A percentile compares a stretch with the other conserved stretches of the same genome.
Conservation (phyloP, 2,888 invertebrate genomes). For the Exephanes ischioxanthus region DNA sequence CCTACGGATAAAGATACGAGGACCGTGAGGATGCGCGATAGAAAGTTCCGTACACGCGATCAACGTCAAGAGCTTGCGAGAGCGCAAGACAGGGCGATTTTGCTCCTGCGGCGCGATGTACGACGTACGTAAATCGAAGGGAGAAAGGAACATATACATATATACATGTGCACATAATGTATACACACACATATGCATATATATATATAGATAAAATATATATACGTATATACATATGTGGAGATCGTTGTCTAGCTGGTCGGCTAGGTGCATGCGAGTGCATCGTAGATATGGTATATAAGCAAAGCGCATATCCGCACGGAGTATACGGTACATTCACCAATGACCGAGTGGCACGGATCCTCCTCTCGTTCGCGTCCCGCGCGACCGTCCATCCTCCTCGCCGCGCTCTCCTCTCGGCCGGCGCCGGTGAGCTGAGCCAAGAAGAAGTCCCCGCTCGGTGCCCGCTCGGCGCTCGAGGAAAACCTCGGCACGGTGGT, state of each 20-base stretch:
- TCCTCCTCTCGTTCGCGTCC: slow-evolving; percentile 76
- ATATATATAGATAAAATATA: background rate
- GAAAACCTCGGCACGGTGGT: slow-evolving; percentile 27
- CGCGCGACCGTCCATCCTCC: slow-evolving; percentile 60
- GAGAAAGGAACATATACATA: background rate
- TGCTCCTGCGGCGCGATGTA: background rate
- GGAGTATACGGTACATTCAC: slow-evolving; percentile 81
- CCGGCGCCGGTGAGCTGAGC: background rate
- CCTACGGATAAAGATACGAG: slow-evolving; percentile 33
- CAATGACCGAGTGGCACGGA: slow-evolving; percentile 84
- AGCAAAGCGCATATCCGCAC: slow-evolving; percentile 70
- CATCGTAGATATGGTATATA: slow-evolving; percentile 61
- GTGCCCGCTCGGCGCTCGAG: slow-evolving; percentile 28
- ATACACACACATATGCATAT: too few species aligned
- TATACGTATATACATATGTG: slow-evolving; percentile 21
- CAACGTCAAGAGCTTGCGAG: slow-evolving; percentile 44
- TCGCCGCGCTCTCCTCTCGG: slow-evolving; percentile 39
- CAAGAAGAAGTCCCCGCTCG: slow-evolving; percentile 19
- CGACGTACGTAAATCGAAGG: background rate
- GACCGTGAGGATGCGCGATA: slow-evolving; percentile 53
- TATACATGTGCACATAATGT: too few species aligned
- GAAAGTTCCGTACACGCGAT: slow-evolving; percentile 61
- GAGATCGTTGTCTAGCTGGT: slow-evolving; percentile 51
- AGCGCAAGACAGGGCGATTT: slow-evolving; percentile 32
- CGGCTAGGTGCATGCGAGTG: slow-evolving; percentile 39